Evolutionary conservation across 2,888 invertebrate species (phyloP).

Genomic region (Caenorhabditis sp.): DNA sequence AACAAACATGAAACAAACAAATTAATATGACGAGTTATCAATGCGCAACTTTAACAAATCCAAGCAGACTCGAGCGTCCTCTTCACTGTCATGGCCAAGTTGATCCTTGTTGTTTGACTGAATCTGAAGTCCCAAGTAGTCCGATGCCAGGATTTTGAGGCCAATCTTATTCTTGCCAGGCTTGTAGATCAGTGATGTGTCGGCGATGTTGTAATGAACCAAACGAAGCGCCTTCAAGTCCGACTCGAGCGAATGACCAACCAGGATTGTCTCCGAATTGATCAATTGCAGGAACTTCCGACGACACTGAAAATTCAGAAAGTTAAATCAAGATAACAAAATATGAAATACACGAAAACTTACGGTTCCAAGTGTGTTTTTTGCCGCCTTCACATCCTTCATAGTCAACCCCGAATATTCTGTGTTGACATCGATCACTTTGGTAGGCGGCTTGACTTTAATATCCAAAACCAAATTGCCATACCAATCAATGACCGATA

Average conservation of each 20-base stretch:
- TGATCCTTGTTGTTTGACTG: no score
- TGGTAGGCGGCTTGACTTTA: constrained; percentile 81
- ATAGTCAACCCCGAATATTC: constrained; percentile 94
- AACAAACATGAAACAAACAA: no score
- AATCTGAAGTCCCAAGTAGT: no score
- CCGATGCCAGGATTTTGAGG: no score
- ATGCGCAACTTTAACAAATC: no score
- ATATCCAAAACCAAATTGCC: constrained; percentile 85
- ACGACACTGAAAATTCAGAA: constrained; percentile 75
- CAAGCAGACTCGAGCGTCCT: no score
- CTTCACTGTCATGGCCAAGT: no score
- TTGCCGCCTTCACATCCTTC: constrained; percentile 82
- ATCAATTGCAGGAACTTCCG: constrained; percentile 88
- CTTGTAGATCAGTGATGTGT: constrained; percentile 87
- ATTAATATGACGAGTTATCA: no score
- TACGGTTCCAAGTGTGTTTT: constrained; percentile 73
- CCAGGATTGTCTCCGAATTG: constrained; percentile 86
- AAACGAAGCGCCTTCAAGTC: constrained; percentile 92
- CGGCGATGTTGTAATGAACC: constrained; percentile 80
- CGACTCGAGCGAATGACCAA: constrained; percentile 96
- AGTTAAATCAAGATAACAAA: no score
- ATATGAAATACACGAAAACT: no score
- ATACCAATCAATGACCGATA: constrained; percentile 63
- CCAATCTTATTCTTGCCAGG: no score
- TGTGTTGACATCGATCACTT: constrained; percentile 87